These are phyloP conservation scores for Calidris pugnax DNA, from an alignment of 2,113 vertebrate species.

Conservation along the genomic window DNA sequence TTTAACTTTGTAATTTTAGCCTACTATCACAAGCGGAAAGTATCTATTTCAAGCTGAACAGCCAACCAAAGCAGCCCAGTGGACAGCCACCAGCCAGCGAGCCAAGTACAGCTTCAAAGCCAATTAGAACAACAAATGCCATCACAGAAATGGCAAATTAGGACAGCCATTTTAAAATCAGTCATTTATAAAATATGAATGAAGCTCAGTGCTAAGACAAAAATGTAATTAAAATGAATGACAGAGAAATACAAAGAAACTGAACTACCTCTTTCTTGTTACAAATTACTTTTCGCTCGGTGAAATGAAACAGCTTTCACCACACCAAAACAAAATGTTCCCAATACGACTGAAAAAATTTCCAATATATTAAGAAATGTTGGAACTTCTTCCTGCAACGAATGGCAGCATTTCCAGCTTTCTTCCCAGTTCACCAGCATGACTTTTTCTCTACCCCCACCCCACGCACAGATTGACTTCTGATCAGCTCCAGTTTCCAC, in stretches of 20 bases:
- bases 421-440: not conserved
- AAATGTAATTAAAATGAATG: not conserved
- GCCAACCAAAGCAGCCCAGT: too few species aligned
- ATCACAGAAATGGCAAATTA: not conserved
- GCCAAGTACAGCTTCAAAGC: not conserved
- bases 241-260: not conserved
- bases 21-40: not conserved
- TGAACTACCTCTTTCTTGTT: not conserved
- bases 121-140: not conserved
- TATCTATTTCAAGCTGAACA: not conserved
- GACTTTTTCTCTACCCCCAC: fast-evolving
- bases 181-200: not conserved
- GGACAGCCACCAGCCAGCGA: not conserved
- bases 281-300: not conserved
- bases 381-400: not conserved
- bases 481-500: not conserved
- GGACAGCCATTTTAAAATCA: not conserved
- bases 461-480: fast-evolving
- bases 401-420: not conserved
- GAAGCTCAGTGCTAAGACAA: not conserved
- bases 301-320: not conserved
- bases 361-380: not conserved
- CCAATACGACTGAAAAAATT: fast-evolving
- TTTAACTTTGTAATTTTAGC: not conserved
- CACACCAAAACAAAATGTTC: not conserved